Conservation (phyloP, 2,888 invertebrate genomes). For the Cyrtodaria siliqua region DNA sequence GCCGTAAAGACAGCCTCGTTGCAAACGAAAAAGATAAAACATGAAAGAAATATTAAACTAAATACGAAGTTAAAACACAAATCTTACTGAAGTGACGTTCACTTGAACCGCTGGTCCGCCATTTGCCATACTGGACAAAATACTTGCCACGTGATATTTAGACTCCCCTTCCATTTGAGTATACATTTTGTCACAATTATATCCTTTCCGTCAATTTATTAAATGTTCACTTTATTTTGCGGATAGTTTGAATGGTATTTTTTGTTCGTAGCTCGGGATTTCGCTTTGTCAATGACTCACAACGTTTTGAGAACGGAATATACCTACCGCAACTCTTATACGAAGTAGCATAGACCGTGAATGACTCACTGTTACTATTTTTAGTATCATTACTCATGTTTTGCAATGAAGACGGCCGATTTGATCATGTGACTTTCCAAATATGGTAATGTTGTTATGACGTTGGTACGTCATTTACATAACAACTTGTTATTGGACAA, state of each 20-base stretch:
- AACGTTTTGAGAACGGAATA: conserved; percentile 54
- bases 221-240: background rate
- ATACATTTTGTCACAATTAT: conserved; percentile 35
- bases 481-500: conserved; percentile 42
- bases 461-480: conserved; percentile 46
- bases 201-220: too few species aligned
- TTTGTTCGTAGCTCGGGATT: conserved; percentile 27
- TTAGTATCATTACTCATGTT: conserved; percentile 59
- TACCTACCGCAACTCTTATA: conserved; percentile 63
- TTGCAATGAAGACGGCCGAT: conserved; percentile 2
- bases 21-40: too few species aligned
- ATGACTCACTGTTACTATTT: conserved; percentile 56
- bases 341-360: conserved; percentile 44
- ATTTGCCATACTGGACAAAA: conserved; percentile 84
- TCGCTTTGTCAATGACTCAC: conserved; percentile 54
- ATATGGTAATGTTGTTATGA: conserved; percentile 64
- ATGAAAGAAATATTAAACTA: conserved; percentile 1
- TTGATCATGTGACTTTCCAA: conserved; percentile 57
- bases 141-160: conserved; percentile 84
- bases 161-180: conserved; percentile 74
- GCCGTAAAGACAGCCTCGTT: too few species aligned
- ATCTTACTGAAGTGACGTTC: conserved; percentile 66
- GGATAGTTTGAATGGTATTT: background rate
- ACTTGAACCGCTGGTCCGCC: conserved; percentile 71
- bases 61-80: background rate